phyloP scores from a whole-genome alignment of 2,797 vertebrate genomes.

The Poeciliopsis gracilis region DNA sequence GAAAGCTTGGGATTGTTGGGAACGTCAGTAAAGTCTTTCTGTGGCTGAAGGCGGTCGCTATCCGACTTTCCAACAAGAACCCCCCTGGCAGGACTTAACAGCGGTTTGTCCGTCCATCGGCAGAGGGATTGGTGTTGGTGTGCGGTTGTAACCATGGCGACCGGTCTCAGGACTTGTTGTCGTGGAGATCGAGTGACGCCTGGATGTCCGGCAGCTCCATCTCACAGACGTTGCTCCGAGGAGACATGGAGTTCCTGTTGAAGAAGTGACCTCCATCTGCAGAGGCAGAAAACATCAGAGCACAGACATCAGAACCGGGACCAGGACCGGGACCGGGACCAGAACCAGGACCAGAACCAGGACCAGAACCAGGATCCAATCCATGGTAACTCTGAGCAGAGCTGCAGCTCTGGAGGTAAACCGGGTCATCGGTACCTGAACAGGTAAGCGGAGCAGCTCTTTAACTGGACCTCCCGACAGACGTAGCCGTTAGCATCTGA shows the following conservation, averaged over 20 bases:
- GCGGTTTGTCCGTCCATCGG: slow-evolving; percentile 17
- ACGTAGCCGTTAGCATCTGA: too few relatives aligned
- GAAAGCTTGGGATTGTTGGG: background rate
- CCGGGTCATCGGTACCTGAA: background rate
- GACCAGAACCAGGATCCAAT: background rate
- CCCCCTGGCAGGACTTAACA: slow-evolving; percentile 7
- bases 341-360: background rate
- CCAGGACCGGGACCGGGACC: background rate
- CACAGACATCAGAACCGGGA: background rate
- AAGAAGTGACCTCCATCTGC: slow-evolving; percentile 91
- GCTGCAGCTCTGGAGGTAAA: background rate
- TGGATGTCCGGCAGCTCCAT: slow-evolving; percentile 93
- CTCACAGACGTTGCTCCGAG: slow-evolving; percentile 88
- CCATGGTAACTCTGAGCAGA: background rate
- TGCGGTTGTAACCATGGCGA: slow-evolving; percentile 39
- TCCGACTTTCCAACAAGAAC: slow-evolving; percentile 11
- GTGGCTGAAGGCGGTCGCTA: slow-evolving; percentile 3
- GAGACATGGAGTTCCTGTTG: slow-evolving; percentile 88
- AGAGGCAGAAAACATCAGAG: slow-evolving; percentile 25
- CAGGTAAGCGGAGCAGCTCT: background rate
- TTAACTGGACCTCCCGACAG: too few relatives aligned
- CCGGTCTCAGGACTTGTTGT: slow-evolving; percentile 92
- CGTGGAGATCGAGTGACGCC: slow-evolving; percentile 91
- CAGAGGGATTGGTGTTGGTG: slow-evolving; percentile 12
- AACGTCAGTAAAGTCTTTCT: background rate